Percentiles rank a stretch among this genome's conserved stretches.
Conservation (phyloP, 2,888 invertebrate genomes). For the Emmelina monodactyla region DNA sequence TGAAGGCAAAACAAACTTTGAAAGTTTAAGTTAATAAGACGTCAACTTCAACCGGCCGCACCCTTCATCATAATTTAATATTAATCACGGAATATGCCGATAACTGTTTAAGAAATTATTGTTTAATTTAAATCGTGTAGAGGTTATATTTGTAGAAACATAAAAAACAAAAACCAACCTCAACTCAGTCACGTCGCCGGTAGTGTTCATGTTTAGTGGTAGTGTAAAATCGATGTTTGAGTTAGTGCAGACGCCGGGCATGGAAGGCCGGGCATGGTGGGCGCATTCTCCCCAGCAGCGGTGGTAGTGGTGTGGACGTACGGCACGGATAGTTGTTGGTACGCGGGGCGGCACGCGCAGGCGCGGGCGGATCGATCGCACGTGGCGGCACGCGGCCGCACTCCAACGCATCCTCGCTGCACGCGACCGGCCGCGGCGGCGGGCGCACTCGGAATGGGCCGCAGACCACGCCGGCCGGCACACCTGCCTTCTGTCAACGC, state of each 20-base stretch:
- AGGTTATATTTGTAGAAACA: too few species aligned
- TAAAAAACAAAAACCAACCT: too few species aligned
- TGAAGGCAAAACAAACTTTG: too few species aligned
- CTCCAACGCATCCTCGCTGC: slow-evolving; percentile 2
- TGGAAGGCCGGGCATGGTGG: slow-evolving; percentile 54
- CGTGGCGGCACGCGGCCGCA: slow-evolving; percentile 8
- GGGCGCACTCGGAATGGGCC: slow-evolving; percentile 4
- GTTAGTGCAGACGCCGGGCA: slow-evolving; percentile 39
- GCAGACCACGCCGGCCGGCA: slow-evolving; percentile 4
- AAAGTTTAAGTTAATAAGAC: too few species aligned
- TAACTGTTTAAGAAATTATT: too few species aligned
- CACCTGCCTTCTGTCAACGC: slow-evolving; percentile 23
- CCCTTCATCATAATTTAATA: too few species aligned
- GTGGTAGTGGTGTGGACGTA: not conserved
- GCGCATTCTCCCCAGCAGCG: slow-evolving; percentile 22
- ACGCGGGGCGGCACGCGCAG: slow-evolving; percentile 25
- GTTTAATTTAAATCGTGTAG: too few species aligned
- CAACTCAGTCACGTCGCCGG: too few species aligned
- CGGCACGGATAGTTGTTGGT: slow-evolving; percentile 25
- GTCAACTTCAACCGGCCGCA: too few species aligned
- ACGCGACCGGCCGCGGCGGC: slow-evolving; percentile 17
- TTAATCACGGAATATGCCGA: too few species aligned
- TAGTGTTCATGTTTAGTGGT: not conserved
- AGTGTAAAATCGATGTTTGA: not conserved
- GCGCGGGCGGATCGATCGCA: slow-evolving; percentile 36